Evolutionary conservation across 2,888 invertebrate genomes (phyloP).

Genomic region (Geotrupes spiniger): DNA sequence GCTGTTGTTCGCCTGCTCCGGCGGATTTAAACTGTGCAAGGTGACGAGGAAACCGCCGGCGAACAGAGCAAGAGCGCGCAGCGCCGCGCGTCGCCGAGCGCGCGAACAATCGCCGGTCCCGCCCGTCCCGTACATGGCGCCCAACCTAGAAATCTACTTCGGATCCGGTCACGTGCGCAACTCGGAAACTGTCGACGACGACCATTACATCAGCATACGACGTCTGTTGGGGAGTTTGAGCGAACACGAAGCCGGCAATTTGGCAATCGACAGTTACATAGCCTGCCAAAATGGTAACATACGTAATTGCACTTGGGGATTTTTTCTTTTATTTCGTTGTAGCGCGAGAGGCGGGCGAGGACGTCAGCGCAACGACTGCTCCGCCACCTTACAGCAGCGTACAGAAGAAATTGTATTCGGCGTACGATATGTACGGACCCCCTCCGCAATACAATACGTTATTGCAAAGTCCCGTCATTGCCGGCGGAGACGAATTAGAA

Average conservation of each 20-base stretch:
- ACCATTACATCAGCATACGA: conserved; percentile 11
- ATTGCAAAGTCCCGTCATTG: no score
- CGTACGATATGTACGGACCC: conserved; percentile 10
- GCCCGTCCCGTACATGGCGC: no score
- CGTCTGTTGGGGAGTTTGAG: conserved; percentile 2
- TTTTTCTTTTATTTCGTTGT: not conserved
- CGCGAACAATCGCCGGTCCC: no score
- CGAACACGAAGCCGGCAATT: conserved; percentile 12
- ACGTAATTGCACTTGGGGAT: not conserved
- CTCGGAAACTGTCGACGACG: conserved; percentile 1
- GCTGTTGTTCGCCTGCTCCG: conserved; percentile 16
- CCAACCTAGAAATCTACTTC: no score
- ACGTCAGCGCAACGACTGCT: not conserved
- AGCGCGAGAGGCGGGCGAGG: not conserved
- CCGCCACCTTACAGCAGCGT: conserved; percentile 14
- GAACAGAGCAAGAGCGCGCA: not conserved
- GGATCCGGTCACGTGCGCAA: not conserved
- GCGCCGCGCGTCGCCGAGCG: not conserved
- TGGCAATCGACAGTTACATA: conserved; percentile 16
- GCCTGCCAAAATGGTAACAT: conserved; percentile 18
- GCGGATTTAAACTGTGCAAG: conserved; percentile 15
- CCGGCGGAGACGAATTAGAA: no score
- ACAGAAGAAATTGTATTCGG: conserved; percentile 1
- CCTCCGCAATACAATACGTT: conserved; percentile 15
- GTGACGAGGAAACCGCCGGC: not conserved